phyloP scores from a whole-genome alignment of 64 coral and sea anemone genomes.

The Astreopora myriophthalma region DNA sequence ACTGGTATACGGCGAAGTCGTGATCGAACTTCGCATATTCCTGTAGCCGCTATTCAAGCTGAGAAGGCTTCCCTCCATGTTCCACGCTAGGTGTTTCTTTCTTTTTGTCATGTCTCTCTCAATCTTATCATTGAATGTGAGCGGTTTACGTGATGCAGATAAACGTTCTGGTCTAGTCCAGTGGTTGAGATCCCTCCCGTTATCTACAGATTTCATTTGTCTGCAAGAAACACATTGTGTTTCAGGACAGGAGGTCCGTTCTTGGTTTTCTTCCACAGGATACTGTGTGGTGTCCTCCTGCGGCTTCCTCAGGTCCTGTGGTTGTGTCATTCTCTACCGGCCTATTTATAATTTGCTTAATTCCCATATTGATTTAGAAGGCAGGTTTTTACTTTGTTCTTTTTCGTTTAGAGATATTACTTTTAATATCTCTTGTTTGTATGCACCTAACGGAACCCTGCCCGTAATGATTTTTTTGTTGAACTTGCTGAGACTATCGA shows the following conservation, averaged over 20 bases:
- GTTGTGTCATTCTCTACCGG: neutral
- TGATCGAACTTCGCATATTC: too few species aligned
- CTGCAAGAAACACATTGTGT: neutral
- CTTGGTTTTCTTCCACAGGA: constrained; percentile 28
- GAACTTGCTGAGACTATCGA: neutral
- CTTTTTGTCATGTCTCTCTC: too few species aligned
- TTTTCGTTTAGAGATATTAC: neutral
- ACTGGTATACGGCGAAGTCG: too few species aligned
- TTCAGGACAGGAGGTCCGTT: neutral
- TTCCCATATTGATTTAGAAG: neutral
- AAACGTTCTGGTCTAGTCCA: too few species aligned
- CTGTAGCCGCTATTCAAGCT: too few species aligned
- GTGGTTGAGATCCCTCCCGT: too few species aligned
- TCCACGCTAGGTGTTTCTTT: too few species aligned
- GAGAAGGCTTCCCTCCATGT: too few species aligned
- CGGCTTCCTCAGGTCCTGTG: neutral
- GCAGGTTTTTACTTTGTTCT: neutral
- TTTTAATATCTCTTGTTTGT: neutral
- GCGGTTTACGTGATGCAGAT: too few species aligned
- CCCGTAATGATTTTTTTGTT: neutral
- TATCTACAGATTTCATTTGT: neutral
- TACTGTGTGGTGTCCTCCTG: constrained; percentile 5
- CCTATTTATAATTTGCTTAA: neutral
- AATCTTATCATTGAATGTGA: too few species aligned
- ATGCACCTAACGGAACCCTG: constrained; percentile 39